A percentile compares a stretch with the other conserved stretches of the same genome.
phyloP scores from a whole-genome alignment of 2,888 invertebrate species.

The Bellardia bayeri region DNA sequence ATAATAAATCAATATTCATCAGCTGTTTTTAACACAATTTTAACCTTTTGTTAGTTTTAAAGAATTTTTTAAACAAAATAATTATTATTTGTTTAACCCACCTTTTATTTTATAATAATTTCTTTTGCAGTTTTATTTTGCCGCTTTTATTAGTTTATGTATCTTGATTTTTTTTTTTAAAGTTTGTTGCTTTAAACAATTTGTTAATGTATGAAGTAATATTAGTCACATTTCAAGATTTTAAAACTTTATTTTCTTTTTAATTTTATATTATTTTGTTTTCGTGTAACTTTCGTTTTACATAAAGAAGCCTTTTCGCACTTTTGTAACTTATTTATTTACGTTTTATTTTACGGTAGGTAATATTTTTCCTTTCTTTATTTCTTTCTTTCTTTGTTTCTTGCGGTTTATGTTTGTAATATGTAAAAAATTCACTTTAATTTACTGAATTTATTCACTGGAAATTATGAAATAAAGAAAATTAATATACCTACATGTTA shows the following conservation, averaged over 20 bases:
- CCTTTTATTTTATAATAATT: conserved; percentile 60
- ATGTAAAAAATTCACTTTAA: conserved; percentile 52
- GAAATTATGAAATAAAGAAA: conserved; percentile 8
- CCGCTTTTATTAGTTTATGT: conserved; percentile 32
- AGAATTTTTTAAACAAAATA: background rate
- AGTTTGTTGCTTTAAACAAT: conserved; percentile 38
- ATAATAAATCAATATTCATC: too few relatives aligned
- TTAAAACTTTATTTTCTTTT: conserved; percentile 34
- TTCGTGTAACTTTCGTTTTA: conserved; percentile 54
- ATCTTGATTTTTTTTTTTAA: conserved; percentile 11
- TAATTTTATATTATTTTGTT: conserved; percentile 31
- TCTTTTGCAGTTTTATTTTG: conserved; percentile 12
- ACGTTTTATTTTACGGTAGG: conserved; percentile 12
- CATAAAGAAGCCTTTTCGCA: conserved; percentile 21
- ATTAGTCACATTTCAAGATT: conserved; percentile 71
- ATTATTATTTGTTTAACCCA: conserved; percentile 46
- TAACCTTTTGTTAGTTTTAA: conserved; percentile 21
- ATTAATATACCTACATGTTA: background rate
- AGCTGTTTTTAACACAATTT: conserved; percentile 52
- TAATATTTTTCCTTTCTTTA: background rate
- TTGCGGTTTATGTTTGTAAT: conserved; percentile 14
- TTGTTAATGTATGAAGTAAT: conserved; percentile 53
- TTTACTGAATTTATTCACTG: conserved; percentile 49
- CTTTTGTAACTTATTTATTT: conserved; percentile 47
- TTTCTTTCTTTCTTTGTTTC: conserved; percentile 24